Base-by-base conservation (phyloP, 1,140 invertebrate species). In the honey bee (Apis mellifera) region DNA sequence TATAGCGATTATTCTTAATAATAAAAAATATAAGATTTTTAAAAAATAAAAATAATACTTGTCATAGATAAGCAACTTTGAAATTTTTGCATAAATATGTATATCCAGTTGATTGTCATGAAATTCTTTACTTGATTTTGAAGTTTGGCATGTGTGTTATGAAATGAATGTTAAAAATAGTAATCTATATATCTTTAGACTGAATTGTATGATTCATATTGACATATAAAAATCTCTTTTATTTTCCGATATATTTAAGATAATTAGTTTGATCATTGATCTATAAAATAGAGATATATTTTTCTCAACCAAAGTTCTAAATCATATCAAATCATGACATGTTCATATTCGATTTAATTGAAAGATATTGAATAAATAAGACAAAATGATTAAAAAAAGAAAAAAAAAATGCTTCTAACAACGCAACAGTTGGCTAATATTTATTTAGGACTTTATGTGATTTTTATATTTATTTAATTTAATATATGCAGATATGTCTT, bases 391-490 rank as follows among this genome's bases (percentile, higher is more conserved):
- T 23, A 65, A 70, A 55, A 26, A 32, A 52, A n/a, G n/a, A n/a
- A 15, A 5, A 74, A 2, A 71, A n/a, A 66, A 59, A 26, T 72
- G 62, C 50, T 83, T 62, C 17, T 65, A 81, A 73, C 48, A 21
- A 65, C 72, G 73, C 79, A 66, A 55, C 78, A 77, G 60, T 72
- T 90, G 84, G 84, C 77, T 80, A 76, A 82, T 15, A 55, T 86
- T 77, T 80, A 80, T 82, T 71, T 80, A 88, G 69, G n/a, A 85
- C 78, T 70, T 54, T 59, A 70, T 70, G 64, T 84, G 66, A 81
- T 83, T 90, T 87, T 84, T 89, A 78, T 90, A 90, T 87, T 88
- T 89, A 88, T 90, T 89, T 89, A 82, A 89, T 88, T 87, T 89
- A 89, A 84, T 59, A 75, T 66, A 77, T 80, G 52, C 62, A 75